These are phyloP conservation scores for Decapterus maruadsi DNA, from an alignment of 2,797 vertebrate genomes.

Conservation along the genomic window DNA sequence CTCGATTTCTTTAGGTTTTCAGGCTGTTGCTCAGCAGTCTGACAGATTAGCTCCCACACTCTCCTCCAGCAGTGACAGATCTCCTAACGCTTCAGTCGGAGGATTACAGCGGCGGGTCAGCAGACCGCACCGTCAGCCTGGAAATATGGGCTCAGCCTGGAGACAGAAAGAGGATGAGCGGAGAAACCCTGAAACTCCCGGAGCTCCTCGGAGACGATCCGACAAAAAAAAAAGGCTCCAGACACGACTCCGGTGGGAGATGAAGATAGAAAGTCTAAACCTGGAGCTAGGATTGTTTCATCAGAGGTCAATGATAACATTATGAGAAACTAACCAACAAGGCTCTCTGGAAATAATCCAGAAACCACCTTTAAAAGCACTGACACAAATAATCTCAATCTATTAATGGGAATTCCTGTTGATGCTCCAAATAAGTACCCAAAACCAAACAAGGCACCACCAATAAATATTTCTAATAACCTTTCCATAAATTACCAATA, in stretches of 20 bases:
- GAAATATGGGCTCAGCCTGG: rapidly evolving
- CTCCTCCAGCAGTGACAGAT: slow-evolving; percentile 39
- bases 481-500: no score
- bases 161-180: not conserved
- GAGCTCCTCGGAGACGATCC: no score
- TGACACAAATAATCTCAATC: not conserved
- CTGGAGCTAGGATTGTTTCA: not conserved
- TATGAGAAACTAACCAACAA: not conserved
- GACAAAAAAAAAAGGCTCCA: not conserved
- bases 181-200: not conserved
- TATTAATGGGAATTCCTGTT: not conserved
- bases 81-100: slow-evolving; percentile 21
- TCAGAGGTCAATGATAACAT: not conserved
- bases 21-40: slow-evolving; percentile 50
- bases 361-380: not conserved
- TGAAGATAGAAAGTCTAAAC: not conserved
- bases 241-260: not conserved
- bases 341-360: not conserved
- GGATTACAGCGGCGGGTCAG: slow-evolving; percentile 51
- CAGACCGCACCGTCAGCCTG: not conserved
- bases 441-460: not conserved
- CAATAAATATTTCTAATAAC: no score
- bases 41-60: slow-evolving; percentile 61
- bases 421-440: no score
- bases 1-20: slow-evolving; percentile 30